Conservation (phyloP, 2,888 invertebrate species). For the Archips crataeganus region DNA sequence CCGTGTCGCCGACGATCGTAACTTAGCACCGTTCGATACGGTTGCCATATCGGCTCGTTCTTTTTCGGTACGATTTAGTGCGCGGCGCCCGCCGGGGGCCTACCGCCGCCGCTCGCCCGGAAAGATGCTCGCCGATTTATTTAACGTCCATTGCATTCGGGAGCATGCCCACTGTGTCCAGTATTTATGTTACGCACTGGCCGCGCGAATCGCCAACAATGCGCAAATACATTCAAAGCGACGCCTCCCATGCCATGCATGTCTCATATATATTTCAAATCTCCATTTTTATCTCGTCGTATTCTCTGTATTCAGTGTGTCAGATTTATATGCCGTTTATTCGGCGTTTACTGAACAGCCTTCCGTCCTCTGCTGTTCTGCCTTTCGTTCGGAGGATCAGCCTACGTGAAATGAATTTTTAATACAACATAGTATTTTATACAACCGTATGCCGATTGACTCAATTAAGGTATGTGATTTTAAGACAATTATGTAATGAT, state of each 20-base stretch:
- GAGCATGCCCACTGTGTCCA: constrained; percentile 73
- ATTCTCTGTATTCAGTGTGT: constrained; percentile 57
- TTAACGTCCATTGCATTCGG: constrained; percentile 74
- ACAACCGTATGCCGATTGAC: no score
- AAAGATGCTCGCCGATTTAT: constrained; percentile 76
- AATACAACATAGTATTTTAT: no score
- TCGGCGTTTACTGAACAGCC: constrained; percentile 39
- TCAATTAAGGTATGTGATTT: no score
- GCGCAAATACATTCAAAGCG: constrained; percentile 75
- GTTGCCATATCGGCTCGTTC: constrained; percentile 77
- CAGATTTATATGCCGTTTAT: constrained; percentile 64
- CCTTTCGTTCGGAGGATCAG: constrained; percentile 10
- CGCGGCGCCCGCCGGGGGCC: constrained; percentile 70
- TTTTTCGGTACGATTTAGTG: constrained; percentile 82
- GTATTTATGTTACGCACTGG: constrained; percentile 77
- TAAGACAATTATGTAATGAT: no score
- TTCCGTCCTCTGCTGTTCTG: constrained; percentile 23
- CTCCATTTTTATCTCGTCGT: constrained; percentile 66
- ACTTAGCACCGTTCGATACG: constrained; percentile 78
- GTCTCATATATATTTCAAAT: constrained; percentile 73
- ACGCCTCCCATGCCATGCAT: constrained; percentile 69
- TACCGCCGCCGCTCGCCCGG: constrained; percentile 64
- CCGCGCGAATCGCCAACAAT: constrained; percentile 75
- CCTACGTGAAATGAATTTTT: not conserved
- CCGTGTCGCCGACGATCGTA: constrained; percentile 75